Percentiles rank a stretch among this genome's conserved stretches.
Evolutionary conservation across 2,888 invertebrate species (phyloP).

Genomic region (Camptogramma bilineatum): DNA sequence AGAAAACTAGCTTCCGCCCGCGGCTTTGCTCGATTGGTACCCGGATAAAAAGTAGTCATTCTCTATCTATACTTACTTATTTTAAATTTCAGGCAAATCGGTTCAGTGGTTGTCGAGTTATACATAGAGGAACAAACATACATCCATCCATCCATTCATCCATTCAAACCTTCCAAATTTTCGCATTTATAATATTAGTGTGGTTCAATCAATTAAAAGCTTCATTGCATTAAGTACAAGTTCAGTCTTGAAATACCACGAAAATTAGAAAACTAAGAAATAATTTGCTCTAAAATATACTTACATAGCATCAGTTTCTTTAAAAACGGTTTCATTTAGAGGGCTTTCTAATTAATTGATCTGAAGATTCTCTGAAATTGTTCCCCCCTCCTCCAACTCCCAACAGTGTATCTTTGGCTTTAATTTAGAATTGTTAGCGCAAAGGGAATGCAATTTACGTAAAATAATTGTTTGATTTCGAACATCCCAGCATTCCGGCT

Average conservation of each 20-base stretch:
- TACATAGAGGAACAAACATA: too few relatives aligned
- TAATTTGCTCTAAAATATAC: neutral
- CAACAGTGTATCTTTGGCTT: conserved; percentile 77
- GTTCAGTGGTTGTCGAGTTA: too few relatives aligned
- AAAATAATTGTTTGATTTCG: conserved; percentile 83
- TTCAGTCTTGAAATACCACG: neutral
- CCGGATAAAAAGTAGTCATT: too few relatives aligned
- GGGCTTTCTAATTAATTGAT: conserved; percentile 81
- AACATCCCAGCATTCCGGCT: conserved; percentile 58
- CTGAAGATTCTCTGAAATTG: conserved; percentile 79
- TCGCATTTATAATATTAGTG: too few relatives aligned
- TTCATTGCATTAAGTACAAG: neutral
- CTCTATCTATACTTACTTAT: too few relatives aligned
- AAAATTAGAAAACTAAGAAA: neutral
- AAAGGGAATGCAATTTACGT: conserved; percentile 84
- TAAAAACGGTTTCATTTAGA: conserved; percentile 74
- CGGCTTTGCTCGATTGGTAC: too few relatives aligned
- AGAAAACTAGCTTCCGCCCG: too few relatives aligned
- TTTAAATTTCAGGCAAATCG: too few relatives aligned
- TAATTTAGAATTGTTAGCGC: conserved; percentile 84
- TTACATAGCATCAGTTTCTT: conserved; percentile 7
- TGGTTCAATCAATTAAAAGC: too few relatives aligned
- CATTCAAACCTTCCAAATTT: too few relatives aligned
- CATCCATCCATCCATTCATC: too few relatives aligned
- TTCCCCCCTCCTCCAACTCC: conserved; percentile 46